Evolutionary conservation across 2,888 invertebrate genomes (phyloP).

Genomic region (Leptinotarsa tumamoca): DNA sequence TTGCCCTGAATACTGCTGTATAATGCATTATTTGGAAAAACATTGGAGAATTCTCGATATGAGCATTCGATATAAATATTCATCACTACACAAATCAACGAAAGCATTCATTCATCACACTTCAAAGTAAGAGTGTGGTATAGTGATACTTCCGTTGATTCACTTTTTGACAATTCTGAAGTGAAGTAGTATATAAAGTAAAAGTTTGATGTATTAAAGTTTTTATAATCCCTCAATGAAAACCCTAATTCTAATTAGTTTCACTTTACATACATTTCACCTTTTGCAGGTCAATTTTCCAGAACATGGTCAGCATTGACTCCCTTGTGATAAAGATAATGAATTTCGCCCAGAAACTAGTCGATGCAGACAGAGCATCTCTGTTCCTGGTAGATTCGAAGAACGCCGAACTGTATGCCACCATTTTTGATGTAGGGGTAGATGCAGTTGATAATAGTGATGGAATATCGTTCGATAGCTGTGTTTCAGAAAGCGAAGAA

Average conservation of each 20-base stretch:
- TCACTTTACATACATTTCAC: not conserved
- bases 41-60: not conserved
- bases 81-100: too few species aligned
- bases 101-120: too few species aligned
- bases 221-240: too few species aligned
- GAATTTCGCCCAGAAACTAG: conserved; percentile 84
- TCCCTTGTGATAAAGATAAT: conserved; percentile 84
- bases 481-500: conserved; percentile 44
- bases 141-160: too few species aligned
- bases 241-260: too few species aligned
- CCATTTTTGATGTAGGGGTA: conserved; percentile 80
- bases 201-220: too few species aligned
- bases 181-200: too few species aligned
- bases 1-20: too few species aligned
- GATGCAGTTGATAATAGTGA: conserved; percentile 53
- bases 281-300: conserved; percentile 81
- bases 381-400: conserved; percentile 83
- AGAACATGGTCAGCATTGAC: conserved; percentile 89
- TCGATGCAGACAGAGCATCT: conserved; percentile 86
- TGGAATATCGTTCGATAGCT: conserved; percentile 16
- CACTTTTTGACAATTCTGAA: too few species aligned
- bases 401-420: conserved; percentile 81
- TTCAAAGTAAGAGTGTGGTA: too few species aligned
- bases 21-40: not conserved
- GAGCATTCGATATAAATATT: too few species aligned